phyloP scores from a whole-genome alignment of 1,140 invertebrate species.

The Nebria ingens region DNA sequence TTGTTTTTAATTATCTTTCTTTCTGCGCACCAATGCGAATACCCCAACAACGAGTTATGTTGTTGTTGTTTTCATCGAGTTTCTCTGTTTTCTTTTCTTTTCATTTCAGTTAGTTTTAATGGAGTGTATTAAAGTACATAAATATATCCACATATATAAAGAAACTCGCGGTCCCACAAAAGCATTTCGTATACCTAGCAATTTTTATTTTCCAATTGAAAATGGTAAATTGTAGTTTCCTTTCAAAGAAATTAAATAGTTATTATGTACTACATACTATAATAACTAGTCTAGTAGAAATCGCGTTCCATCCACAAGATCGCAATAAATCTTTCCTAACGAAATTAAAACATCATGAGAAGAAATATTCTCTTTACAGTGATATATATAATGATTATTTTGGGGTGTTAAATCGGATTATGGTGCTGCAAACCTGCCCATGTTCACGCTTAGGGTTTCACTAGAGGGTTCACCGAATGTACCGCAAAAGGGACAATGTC shows the following conservation, averaged over 20 bases:
- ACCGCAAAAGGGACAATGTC: neutral
- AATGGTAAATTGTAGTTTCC: too few species aligned
- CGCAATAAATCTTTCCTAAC: slow-evolving; percentile 3
- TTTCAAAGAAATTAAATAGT: too few species aligned
- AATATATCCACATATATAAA: too few species aligned
- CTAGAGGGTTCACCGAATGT: neutral
- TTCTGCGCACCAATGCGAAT: neutral
- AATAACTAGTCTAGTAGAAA: too few species aligned
- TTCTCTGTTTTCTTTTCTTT: neutral
- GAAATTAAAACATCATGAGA: slow-evolving; percentile 1
- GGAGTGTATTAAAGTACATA: too few species aligned
- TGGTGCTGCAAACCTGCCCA: neutral
- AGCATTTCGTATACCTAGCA: too few species aligned
- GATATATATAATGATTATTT: neutral
- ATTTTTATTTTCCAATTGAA: too few species aligned
- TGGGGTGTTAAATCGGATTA: slow-evolving; percentile 8
- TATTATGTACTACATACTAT: too few species aligned
- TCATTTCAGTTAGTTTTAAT: too few species aligned
- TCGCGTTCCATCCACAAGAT: neutral
- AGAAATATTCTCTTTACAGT: neutral
- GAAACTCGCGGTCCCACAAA: too few species aligned
- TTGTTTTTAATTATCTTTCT: slow-evolving; percentile 10
- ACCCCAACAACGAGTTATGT: neutral
- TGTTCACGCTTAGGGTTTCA: neutral
- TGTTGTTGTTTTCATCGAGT: neutral